A percentile compares a stretch with the other conserved stretches of the same genome.
Evolutionary conservation across 1,140 invertebrate species (phyloP).

Genomic region (Artemia franciscana): DNA sequence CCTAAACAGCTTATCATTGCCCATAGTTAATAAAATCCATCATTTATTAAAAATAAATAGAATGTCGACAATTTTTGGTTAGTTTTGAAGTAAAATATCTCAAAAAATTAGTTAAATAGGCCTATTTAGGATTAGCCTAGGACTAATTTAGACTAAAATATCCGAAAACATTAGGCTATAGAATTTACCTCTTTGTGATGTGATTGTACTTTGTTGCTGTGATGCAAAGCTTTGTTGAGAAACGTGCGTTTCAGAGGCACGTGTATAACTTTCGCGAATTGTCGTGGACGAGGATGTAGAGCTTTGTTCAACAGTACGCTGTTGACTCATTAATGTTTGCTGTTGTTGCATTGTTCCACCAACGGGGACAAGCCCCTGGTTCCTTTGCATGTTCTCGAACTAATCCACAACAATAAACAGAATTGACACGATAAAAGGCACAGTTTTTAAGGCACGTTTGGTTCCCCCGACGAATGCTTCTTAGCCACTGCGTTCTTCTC

Average conservation of each 20-base stretch:
- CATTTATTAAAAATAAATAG: too few relatives aligned
- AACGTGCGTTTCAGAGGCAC: constrained; percentile 8
- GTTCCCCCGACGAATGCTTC: not conserved
- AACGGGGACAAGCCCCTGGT: constrained; percentile 1
- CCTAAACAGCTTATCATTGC: too few relatives aligned
- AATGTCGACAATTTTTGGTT: too few relatives aligned
- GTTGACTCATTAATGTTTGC: constrained; percentile 8
- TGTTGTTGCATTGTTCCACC: constrained; percentile 1
- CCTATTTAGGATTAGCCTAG: too few relatives aligned
- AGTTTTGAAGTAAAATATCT: too few relatives aligned
- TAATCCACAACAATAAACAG: not conserved
- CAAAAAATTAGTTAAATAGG: too few relatives aligned
- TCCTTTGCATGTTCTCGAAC: not conserved
- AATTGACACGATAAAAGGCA: not conserved
- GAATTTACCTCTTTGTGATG: constrained; percentile 7
- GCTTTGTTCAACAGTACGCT: constrained; percentile 9
- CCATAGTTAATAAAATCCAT: too few relatives aligned
- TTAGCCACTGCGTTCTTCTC: not conserved
- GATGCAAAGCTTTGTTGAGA: constrained; percentile 9
- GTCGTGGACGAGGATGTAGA: constrained; percentile 6
- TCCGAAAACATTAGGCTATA: too few relatives aligned
- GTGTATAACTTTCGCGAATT: constrained; percentile 8
- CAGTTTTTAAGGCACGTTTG: not conserved
- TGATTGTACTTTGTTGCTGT: constrained; percentile 9
- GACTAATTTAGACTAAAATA: too few relatives aligned